These are phyloP conservation scores for Drosophila oshimai DNA, from an alignment of 1,140 invertebrate species.

Conservation along the genomic window DNA sequence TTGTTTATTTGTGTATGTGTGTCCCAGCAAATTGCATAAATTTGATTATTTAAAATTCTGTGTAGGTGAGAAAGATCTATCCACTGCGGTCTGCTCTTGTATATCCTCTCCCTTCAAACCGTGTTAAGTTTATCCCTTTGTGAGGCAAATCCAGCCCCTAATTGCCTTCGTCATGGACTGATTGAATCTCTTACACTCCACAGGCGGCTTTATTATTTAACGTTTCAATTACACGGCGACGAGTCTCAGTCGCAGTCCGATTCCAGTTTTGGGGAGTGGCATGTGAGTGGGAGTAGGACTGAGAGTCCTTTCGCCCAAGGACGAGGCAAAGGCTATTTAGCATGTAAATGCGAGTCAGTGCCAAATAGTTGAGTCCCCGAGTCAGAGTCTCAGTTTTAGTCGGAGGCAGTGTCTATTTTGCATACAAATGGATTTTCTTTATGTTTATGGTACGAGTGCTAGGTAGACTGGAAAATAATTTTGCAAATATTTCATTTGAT, in stretches of 20 bases:
- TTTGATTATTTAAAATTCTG: slow-evolving; percentile 60
- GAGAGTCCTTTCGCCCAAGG: slow-evolving; percentile 45
- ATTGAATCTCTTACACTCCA: slow-evolving; percentile 72
- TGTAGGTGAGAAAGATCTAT: slow-evolving; percentile 24
- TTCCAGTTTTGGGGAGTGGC: slow-evolving; percentile 48
- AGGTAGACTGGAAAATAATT: slow-evolving; percentile 69
- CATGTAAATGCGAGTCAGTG: slow-evolving; percentile 73
- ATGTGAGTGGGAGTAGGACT: slow-evolving; percentile 7
- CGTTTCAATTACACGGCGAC: slow-evolving; percentile 69
- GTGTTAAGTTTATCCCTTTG: slow-evolving; percentile 33
- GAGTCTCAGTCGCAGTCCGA: slow-evolving; percentile 23
- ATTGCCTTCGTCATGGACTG: slow-evolving; percentile 67
- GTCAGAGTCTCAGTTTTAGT: slow-evolving; percentile 14
- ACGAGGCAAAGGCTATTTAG: slow-evolving; percentile 61
- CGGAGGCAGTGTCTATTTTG: slow-evolving; percentile 62
- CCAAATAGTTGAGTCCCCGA: slow-evolving; percentile 63
- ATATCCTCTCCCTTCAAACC: neutral
- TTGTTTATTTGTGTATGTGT: slow-evolving; percentile 13
- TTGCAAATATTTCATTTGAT: slow-evolving; percentile 79
- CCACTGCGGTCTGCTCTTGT: neutral
- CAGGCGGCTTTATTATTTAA: slow-evolving; percentile 75
- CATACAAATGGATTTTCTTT: slow-evolving; percentile 81
- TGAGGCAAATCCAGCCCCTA: slow-evolving; percentile 44
- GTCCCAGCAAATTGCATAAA: slow-evolving; percentile 60
- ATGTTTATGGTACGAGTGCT: slow-evolving; percentile 54